Base-by-base conservation (phyloP, 2,113 vertebrate species). In the Menura novaehollandiae region DNA sequence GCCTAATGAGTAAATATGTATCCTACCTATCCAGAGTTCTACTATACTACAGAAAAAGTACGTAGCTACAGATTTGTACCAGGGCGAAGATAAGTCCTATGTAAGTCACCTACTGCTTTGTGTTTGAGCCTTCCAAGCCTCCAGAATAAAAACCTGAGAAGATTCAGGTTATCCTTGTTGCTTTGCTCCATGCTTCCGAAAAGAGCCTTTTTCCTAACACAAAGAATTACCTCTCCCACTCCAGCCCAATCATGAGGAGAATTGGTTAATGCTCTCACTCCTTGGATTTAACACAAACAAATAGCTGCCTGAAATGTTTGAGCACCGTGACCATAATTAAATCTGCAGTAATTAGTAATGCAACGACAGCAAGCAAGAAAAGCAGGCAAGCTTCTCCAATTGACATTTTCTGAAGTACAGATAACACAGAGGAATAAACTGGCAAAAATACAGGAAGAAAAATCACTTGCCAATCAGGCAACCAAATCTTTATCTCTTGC, bases 271-370 rank as follows among this genome's bases (percentile, higher is more conserved):
- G n/a, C 35, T 93, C 37, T 86, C 67, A 27, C 26, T 96, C 53
- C 28, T 67, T 59, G 56, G 63, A 88, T 88, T 95, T 95, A 94
- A 85, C 59, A 80, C 47, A 91, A 89, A 86, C 85, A 91, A 95
- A 91, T 55, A 86, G 59, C 88, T 90, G 63, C 82, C 82, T 90
- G 44, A 90, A 95, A 93, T 52, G 82, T 91, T 88, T 86, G 92
- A 96, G 47, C 55, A 68, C 71, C 8, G 0, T 95, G 88, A 88
- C 90, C 55, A 60, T 93, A 94, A 96, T 96, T 93, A 93, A 93
- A 97, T 91, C 93, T 93, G 75, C 62, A 77, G 59, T 78, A 90
- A 91, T 94, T 88, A 95, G 59, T 69, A 91, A 91, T 85, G 82
- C 82, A 90, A 80, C 1, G 24, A 85, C 63, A 88, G 67, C 78